Evolutionary conservation across 2,113 vertebrate genomes (phyloP).

Genomic region (Melanocharis versteri): DNA sequence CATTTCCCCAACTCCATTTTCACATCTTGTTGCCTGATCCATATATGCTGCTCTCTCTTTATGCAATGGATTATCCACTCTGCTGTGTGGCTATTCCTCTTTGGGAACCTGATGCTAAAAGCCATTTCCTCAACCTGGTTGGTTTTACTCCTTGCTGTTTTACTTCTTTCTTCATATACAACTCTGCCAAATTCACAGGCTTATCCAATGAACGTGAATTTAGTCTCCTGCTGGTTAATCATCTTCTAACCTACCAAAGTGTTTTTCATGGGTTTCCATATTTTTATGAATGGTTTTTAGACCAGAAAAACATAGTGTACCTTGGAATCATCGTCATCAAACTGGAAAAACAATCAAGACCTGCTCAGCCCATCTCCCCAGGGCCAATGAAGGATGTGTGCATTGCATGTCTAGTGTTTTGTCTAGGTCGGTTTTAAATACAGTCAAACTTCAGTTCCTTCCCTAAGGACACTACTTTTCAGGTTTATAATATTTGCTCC

Average conservation of each 20-base stretch:
- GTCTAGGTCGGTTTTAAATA: not conserved
- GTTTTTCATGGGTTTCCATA: constrained; percentile 8
- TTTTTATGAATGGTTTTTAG: constrained; percentile 3
- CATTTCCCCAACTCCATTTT: not conserved
- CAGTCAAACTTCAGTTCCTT: not conserved
- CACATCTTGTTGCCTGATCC: not conserved
- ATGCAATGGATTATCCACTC: not conserved
- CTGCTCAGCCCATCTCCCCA: not conserved
- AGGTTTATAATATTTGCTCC: not conserved
- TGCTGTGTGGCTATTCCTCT: not conserved
- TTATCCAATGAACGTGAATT: not conserved
- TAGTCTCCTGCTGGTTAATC: not conserved
- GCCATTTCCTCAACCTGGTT: not conserved
- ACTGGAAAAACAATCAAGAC: constrained; percentile 39
- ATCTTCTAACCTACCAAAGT: constrained; percentile 1
- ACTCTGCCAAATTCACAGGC: not conserved
- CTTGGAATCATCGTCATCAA: constrained; percentile 26
- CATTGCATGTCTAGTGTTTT: not conserved
- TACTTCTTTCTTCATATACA: not conserved
- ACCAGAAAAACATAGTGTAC: constrained; percentile 19
- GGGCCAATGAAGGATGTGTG: not conserved
- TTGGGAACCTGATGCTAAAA: not conserved
- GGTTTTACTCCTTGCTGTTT: not conserved
- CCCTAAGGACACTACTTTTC: not conserved
- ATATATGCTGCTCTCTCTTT: not conserved